Percentiles rank a stretch among this genome's conserved stretches.
Evolutionary conservation across 2,113 vertebrate species (phyloP).

Genomic region (Silurus glanis): DNA sequence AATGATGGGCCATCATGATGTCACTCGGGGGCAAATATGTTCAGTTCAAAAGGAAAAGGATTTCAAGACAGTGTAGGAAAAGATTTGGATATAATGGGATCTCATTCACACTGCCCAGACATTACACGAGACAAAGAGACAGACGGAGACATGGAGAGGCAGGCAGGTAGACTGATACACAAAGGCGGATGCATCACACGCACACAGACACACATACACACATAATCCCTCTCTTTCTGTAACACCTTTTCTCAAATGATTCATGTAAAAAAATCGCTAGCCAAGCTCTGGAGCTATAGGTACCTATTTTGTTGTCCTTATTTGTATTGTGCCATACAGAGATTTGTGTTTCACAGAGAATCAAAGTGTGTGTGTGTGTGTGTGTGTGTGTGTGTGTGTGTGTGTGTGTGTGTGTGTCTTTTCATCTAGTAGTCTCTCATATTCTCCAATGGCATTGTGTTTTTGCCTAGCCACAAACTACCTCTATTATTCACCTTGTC

Average conservation of each 20-base stretch:
- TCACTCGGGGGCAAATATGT: constrained; percentile 44
- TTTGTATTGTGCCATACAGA: not conserved
- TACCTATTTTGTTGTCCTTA: not conserved
- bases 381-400: constrained; percentile 15
- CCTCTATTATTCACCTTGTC: constrained; percentile 12
- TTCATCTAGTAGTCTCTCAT: constrained; percentile 14
- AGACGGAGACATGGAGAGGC: constrained; percentile 11
- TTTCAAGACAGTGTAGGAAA: constrained; percentile 14
- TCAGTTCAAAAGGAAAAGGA: constrained; percentile 31
- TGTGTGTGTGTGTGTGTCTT: constrained; percentile 5
- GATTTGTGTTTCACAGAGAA: not conserved
- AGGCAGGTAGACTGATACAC: constrained; percentile 7
- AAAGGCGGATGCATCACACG: not conserved
- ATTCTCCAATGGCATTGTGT: not conserved
- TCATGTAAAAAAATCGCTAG: constrained; percentile 24
- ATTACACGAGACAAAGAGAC: constrained; percentile 12
- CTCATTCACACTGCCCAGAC: constrained; percentile 15
- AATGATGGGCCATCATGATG: constrained; percentile 41
- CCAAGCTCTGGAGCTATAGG: not conserved
- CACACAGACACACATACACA: not conserved
- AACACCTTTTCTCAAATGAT: constrained; percentile 18
- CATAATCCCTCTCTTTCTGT: not conserved
- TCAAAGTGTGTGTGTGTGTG: constrained; percentile 4
- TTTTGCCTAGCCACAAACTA: not conserved
- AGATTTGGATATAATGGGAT: constrained; percentile 25